Evolutionary conservation across 2,113 vertebrate genomes (phyloP).

Genomic region (Thermophis baileyi): DNA sequence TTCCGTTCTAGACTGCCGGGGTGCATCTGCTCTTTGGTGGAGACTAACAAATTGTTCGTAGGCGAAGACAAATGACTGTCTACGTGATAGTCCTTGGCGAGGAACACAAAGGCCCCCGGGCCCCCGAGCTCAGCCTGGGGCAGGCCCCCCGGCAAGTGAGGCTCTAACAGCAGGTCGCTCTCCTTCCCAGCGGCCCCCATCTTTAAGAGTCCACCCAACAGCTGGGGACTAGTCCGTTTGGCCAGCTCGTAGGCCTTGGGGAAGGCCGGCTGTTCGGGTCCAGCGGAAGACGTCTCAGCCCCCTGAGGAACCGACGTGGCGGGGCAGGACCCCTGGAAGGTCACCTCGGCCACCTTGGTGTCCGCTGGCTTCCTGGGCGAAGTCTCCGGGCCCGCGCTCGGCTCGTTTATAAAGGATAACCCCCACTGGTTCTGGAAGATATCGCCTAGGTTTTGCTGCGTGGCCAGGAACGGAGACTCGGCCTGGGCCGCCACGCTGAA

Average conservation of each 20-base stretch:
- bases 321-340: conserved; percentile 83
- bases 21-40: conserved; percentile 84
- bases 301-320: conserved; percentile 75
- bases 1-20: conserved; percentile 86
- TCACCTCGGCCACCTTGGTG: conserved; percentile 78
- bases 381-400: conserved; percentile 84
- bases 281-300: conserved; percentile 76
- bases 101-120: conserved; percentile 81
- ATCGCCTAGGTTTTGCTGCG: conserved; percentile 95
- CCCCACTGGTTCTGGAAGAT: conserved; percentile 99
- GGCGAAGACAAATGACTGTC: conserved; percentile 81
- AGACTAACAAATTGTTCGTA: conserved; percentile 83
- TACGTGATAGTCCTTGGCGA: conserved; percentile 84
- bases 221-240: conserved; percentile 90
- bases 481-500: conserved; percentile 84
- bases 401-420: conserved; percentile 98
- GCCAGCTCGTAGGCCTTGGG: conserved; percentile 84
- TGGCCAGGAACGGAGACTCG: conserved; percentile 84
- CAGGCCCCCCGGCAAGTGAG: conserved; percentile 72
- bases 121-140: conserved; percentile 75
- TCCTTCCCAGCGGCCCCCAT: conserved; percentile 71
- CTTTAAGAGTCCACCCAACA: conserved; percentile 73
- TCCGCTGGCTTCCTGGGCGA: conserved; percentile 69
- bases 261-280: conserved; percentile 80
- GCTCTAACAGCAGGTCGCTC: conserved; percentile 76